Conservation (phyloP, 2,797 vertebrate species). For the Sebastes baramenuke region DNA sequence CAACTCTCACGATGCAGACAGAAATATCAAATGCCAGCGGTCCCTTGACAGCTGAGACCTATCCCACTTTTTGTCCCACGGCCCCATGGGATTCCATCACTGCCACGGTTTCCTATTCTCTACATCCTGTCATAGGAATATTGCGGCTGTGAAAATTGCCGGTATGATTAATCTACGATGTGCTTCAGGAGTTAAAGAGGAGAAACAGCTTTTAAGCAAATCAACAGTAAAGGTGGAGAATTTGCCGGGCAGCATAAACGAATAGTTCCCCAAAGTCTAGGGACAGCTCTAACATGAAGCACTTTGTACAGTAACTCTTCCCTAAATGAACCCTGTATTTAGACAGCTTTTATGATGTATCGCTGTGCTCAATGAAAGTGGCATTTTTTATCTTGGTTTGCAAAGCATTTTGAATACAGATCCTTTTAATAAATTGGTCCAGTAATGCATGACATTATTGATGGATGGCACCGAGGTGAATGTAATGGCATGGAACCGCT, state of each 20-base stretch:
- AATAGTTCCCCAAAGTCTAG: neutral
- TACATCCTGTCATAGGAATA: conserved; percentile 1
- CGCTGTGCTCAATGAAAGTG: conserved; percentile 42
- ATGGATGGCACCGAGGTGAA: conserved; percentile 54
- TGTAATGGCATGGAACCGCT: conserved; percentile 32
- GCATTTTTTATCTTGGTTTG: conserved; percentile 52
- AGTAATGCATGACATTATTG: conserved; percentile 56
- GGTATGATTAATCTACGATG: neutral
- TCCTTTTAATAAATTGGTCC: conserved; percentile 64
- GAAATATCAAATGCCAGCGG: conserved; percentile 68
- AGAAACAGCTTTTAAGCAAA: conserved; percentile 8
- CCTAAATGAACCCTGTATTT: conserved; percentile 24
- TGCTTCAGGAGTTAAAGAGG: neutral
- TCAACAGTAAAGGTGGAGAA: neutral
- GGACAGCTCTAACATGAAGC: neutral
- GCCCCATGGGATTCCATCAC: conserved; percentile 26
- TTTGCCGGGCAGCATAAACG: neutral
- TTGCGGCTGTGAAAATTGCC: neutral
- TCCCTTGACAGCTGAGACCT: conserved; percentile 38
- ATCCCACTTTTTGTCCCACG: conserved; percentile 36
- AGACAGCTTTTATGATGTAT: conserved; percentile 52
- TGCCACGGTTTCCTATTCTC: conserved; percentile 12
- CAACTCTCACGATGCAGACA: conserved; percentile 59
- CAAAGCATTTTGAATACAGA: conserved; percentile 50
- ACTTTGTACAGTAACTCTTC: conserved; percentile 9